A percentile compares a stretch with the other conserved stretches of the same genome.
Evolutionary conservation across 2,888 invertebrate genomes (phyloP).

Genomic region (Drosophila greeni): DNA sequence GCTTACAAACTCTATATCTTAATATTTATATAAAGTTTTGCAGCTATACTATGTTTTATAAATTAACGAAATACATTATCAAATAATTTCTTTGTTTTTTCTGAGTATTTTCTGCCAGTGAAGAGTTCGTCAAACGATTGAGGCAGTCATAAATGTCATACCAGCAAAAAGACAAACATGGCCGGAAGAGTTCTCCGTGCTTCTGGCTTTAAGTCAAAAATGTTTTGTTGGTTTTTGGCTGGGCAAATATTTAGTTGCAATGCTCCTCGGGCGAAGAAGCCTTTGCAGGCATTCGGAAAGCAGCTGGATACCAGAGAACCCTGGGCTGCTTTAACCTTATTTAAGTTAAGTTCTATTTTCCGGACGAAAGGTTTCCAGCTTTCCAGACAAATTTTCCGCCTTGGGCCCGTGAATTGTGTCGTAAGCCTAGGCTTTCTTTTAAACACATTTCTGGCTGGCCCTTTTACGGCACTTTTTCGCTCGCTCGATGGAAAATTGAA

Average conservation of each 20-base stretch:
- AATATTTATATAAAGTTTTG: too few relatives aligned
- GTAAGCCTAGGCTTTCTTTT: constrained; percentile 8
- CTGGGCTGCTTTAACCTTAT: neutral
- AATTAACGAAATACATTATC: too few relatives aligned
- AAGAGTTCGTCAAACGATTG: neutral
- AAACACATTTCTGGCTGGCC: constrained; percentile 11
- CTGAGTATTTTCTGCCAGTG: neutral
- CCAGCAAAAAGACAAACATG: constrained; percentile 30
- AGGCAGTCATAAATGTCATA: constrained; percentile 10
- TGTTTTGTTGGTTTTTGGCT: constrained; percentile 26
- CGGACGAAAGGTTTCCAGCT: constrained; percentile 2
- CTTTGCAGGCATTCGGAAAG: constrained; percentile 14
- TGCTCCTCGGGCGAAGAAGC: neutral
- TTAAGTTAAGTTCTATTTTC: constrained; percentile 7
- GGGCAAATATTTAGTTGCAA: constrained; percentile 30
- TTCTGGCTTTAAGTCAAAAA: constrained; percentile 11
- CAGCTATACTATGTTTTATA: too few relatives aligned
- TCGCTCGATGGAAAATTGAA: constrained; percentile 31
- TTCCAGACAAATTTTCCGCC: neutral
- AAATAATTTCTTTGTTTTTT: neutral
- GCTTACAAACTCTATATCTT: too few relatives aligned
- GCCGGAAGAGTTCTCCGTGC: neutral
- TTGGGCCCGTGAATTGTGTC: neutral
- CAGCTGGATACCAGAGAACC: constrained; percentile 4
- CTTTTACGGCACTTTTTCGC: constrained; percentile 32